phyloP scores from a whole-genome alignment of 2,888 invertebrate species.

The Boloria selene region DNA sequence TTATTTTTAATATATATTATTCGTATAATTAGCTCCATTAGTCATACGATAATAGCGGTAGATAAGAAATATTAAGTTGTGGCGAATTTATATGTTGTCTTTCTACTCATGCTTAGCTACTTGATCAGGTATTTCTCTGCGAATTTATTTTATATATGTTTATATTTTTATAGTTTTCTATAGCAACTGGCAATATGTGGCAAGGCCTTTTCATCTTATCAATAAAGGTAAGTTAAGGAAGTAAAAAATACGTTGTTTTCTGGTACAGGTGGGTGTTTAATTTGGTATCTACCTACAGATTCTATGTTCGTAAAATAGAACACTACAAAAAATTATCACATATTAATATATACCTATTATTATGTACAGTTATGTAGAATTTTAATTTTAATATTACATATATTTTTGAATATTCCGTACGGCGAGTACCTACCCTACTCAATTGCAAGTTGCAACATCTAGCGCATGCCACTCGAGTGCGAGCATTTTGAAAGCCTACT shows the following conservation, averaged over 20 bases:
- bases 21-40: neutral
- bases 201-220: neutral
- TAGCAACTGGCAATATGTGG: neutral
- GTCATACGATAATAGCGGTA: neutral
- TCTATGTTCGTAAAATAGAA: neutral
- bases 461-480: slow-evolving; percentile 5
- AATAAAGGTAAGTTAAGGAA: slow-evolving; percentile 1
- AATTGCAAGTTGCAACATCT: slow-evolving; percentile 10
- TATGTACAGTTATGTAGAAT: too few species aligned
- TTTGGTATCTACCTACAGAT: neutral
- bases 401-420: neutral
- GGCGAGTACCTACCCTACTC: neutral
- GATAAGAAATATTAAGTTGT: neutral
- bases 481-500: slow-evolving; percentile 37
- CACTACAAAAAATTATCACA: too few species aligned
- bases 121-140: neutral
- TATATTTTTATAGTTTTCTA: neutral
- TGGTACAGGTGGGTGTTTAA: slow-evolving; percentile 11
- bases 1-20: neutral
- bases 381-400: too few species aligned
- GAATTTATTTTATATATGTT: neutral
- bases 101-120: neutral
- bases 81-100: slow-evolving; percentile 1
- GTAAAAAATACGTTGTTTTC: neutral
- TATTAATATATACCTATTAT: too few species aligned